Percentiles rank a stretch among this genome's conserved stretches.
phyloP scores from a whole-genome alignment of 2,888 invertebrate genomes.

The Hermodice carunculata region DNA sequence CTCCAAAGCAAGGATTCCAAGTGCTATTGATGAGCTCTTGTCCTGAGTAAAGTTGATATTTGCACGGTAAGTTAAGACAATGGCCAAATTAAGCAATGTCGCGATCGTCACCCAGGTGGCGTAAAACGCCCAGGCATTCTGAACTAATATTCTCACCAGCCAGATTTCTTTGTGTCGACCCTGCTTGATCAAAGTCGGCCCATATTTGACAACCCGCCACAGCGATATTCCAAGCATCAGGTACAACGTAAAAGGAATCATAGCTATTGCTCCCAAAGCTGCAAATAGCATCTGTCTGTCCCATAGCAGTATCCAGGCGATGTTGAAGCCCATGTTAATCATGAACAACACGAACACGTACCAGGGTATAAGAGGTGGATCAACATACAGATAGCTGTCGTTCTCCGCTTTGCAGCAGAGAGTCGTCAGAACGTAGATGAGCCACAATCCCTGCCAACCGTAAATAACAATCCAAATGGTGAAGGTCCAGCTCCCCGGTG shows the following conservation, averaged over 20 bases:
- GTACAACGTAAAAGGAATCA: slow-evolving; percentile 47
- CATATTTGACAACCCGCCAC: background rate
- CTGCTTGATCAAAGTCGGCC: background rate
- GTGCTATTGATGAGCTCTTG: slow-evolving; percentile 42
- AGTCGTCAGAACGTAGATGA: slow-evolving; percentile 46
- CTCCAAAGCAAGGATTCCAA: slow-evolving; percentile 43
- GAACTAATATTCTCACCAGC: slow-evolving; percentile 51
- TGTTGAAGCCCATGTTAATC: slow-evolving; percentile 44
- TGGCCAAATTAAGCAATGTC: slow-evolving; percentile 51
- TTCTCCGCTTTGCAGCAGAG: slow-evolving; percentile 42
- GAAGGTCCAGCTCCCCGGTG: slow-evolving; percentile 60
- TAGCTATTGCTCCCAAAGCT: too few species aligned
- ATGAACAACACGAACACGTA: slow-evolving; percentile 41
- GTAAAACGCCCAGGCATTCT: slow-evolving; percentile 57
- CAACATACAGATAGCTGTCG: slow-evolving; percentile 47
- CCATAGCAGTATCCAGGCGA: slow-evolving; percentile 53
- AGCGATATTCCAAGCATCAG: slow-evolving; percentile 43
- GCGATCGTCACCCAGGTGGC: slow-evolving; percentile 60
- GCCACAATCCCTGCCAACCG: slow-evolving; percentile 51
- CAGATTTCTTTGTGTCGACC: slow-evolving; percentile 45
- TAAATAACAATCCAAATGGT: slow-evolving; percentile 58
- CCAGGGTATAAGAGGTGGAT: slow-evolving; percentile 46
- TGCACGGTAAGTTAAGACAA: slow-evolving; percentile 43
- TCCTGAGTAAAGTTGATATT: slow-evolving; percentile 25
- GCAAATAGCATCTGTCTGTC: slow-evolving; percentile 31